A percentile compares a stretch with the other conserved stretches of the same genome.
Conservation (phyloP, 2,888 invertebrate species). For the Pristionchus japonicus region DNA sequence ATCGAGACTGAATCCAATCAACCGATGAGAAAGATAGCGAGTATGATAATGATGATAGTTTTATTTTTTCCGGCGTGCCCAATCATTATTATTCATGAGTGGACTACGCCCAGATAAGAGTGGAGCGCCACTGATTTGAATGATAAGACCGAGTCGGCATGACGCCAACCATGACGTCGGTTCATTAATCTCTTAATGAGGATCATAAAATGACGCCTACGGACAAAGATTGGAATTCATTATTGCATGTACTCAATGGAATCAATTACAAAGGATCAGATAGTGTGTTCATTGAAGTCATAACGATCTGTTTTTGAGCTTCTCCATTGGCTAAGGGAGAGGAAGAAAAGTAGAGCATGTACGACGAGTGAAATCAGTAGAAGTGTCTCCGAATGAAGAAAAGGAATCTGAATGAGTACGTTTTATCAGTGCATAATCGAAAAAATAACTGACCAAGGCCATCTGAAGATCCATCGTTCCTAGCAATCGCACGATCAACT, state of each 20-base stretch:
- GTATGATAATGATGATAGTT: neutral
- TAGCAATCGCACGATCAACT: neutral
- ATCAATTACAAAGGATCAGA: neutral
- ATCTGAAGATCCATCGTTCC: neutral
- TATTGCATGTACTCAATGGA: neutral
- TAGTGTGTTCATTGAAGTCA: neutral
- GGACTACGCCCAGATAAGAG: neutral
- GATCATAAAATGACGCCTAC: too few species aligned
- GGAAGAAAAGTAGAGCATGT: neutral
- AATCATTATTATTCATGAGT: neutral
- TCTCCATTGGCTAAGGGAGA: neutral
- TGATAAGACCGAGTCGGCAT: neutral
- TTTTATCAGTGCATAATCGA: neutral
- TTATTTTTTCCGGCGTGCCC: neutral
- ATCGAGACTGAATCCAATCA: too few species aligned
- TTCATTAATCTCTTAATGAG: neutral
- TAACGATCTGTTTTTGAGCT: neutral
- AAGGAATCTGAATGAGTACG: neutral
- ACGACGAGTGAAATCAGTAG: neutral
- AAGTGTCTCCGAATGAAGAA: neutral
- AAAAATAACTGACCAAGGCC: neutral
- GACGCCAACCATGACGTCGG: neutral
- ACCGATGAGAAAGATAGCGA: neutral
- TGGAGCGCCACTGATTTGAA: neutral
- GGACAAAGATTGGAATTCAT: neutral